Evolutionary conservation across 37 sponge, comb jelly and placozoan genomes (phyloP), one percentile per base, ranked within the genome.

Genomic region (Theonella swinhoei): DNA sequence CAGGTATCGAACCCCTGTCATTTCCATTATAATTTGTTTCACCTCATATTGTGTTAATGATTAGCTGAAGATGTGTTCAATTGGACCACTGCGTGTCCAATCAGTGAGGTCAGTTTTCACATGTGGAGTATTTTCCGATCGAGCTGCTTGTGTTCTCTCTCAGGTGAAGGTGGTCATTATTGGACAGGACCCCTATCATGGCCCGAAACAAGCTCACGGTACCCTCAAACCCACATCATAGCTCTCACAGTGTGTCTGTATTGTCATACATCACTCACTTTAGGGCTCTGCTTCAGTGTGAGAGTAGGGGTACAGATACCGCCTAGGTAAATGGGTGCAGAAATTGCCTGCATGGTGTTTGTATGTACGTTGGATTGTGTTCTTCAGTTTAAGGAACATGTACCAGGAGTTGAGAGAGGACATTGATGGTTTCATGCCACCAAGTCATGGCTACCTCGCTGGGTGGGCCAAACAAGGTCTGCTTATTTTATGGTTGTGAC

Each of bases 131-230:
- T 47, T 17, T 47, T 17, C 54, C 14, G n/a, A n/a, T n/a, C n/a
- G n/a, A n/a, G n/a, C n/a, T n/a, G n/a, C n/a, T n/a, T n/a, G n/a
- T n/a, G n/a, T n/a, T n/a, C n/a, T n/a, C n/a, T n/a, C n/a, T 20
- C 64, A 93, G 91, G 85, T 96, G 19, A 96, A 96, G 71, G 99
- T 99, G 62, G 97, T 99, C 14, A 96, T 99, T 11, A 70, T 99
- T 7, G 99, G 99, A 11, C 99, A 99, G 77, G 99, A 99, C 75
- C 99, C 99, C 11, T 99, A 99, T 85, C 99, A 96, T 86, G 95
- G 96, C 31, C 95, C 95, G 23, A 85, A 85, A 34, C 97, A 97
- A 78, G 97, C 97, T 34, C 97, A 97, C 66, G 95, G 93, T 72
- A 66, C 3, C 39, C n/a, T n/a, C n/a, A n/a, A n/a, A n/a, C n/a